Evolutionary conservation across 2,113 vertebrate genomes (phyloP).

Genomic region (Ophthalmotilapia sp.): DNA sequence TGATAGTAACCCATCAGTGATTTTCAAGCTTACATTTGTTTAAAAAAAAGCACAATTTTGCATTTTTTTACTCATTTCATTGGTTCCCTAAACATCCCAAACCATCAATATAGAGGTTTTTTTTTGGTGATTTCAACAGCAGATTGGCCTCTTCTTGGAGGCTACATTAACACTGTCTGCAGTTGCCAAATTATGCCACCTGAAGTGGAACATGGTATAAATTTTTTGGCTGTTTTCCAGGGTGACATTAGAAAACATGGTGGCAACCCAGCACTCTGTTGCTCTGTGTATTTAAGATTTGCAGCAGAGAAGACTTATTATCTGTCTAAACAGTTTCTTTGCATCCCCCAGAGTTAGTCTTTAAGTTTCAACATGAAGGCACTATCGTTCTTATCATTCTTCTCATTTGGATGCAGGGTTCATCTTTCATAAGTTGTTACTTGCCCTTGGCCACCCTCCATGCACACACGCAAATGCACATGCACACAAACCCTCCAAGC

Average conservation of each 20-base stretch:
- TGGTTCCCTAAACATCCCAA: background rate
- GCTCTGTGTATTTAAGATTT: background rate
- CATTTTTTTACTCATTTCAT: background rate
- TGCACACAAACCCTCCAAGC: background rate
- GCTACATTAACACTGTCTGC: background rate
- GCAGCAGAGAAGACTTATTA: background rate
- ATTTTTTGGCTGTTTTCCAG: background rate
- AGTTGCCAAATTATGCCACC: background rate
- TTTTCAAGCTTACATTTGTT: background rate
- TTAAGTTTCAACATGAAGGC: slow-evolving; percentile 7
- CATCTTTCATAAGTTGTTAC: background rate
- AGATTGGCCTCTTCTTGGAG: background rate
- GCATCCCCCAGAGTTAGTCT: background rate
- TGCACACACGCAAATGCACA: background rate
- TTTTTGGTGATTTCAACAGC: background rate
- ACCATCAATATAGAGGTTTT: fast-evolving
- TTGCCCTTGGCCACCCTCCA: background rate
- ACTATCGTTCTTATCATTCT: slow-evolving; percentile 7
- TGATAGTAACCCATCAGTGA: background rate
- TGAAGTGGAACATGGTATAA: background rate
- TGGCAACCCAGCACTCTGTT: background rate
- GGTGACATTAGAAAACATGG: background rate
- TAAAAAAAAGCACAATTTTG: background rate
- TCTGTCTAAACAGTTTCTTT: slow-evolving; percentile 16
- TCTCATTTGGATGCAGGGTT: slow-evolving; percentile 20